Evolutionary conservation across 2,888 invertebrate genomes (phyloP), one percentile per base, ranked within the genome.

Genomic region (Leucophora obtusa): DNA sequence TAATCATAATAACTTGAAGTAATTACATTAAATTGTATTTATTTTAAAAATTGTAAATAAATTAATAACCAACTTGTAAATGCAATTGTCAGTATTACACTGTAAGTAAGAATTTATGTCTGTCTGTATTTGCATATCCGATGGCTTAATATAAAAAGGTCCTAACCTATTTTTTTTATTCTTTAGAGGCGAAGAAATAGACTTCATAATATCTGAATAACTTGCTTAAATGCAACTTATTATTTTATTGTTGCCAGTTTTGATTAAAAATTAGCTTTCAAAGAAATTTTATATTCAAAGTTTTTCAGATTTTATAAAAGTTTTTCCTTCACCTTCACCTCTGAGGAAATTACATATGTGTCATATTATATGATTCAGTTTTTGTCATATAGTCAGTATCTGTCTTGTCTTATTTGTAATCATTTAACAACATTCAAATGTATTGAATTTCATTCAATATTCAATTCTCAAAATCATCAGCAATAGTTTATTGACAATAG

Each of bases 361-460:
- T 54, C 28, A 54, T 24, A 54, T 5, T 28, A 54, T 21, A 51
- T 10, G 28, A 33, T 50, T 51, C 33, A 15, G 8, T 65, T 51
- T 59, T 2, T 58, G 38, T 51, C n/a, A 66, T 38, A 47, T 4
- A 47, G 14, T n/a, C n/a, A 3, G 38, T 11, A 38, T 38, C n/a
- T n/a, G 43, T 7, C 51, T 59, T 47, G 24, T 51, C 66, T 59
- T 33, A 24, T 51, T 35, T 35, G n/a, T 43, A 53, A 43, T 59
- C 51, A 51, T 66, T 66, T 53, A 28, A 51, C 24, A 68, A 50
- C 56, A 68, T 56, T 63, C 5, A 59, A 58, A 70, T 43, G 58
- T 54, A 66, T 62, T 72, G 50, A 50, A 7, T 50, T 54, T 59
- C 35, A 63, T 51, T 51, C 11, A 50, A 50, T 53, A 24, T 65